phyloP scores from a whole-genome alignment of 1,140 invertebrate genomes.

The Bombus superbus region DNA sequence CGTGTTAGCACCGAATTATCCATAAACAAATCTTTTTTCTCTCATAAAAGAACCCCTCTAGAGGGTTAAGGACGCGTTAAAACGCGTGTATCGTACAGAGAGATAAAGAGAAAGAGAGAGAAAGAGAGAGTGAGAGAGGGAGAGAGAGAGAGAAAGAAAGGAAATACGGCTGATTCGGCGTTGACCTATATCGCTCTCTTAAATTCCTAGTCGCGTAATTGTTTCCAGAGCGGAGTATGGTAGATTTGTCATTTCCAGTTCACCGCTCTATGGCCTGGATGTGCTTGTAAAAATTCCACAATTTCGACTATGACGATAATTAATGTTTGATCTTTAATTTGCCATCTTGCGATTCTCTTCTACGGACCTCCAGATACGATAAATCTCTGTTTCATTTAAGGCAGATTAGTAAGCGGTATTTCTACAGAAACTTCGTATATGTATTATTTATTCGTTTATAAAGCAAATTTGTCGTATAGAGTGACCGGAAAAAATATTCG shows the following conservation, averaged over 20 bases:
- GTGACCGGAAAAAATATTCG: no score
- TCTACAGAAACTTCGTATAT: background rate
- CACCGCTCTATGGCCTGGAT: conserved; percentile 33
- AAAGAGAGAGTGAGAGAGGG: no score
- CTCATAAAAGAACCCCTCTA: background rate
- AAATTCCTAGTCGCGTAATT: conserved; percentile 47
- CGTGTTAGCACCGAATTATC: background rate
- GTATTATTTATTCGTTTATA: no score
- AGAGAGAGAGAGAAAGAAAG: background rate
- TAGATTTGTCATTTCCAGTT: conserved; percentile 49
- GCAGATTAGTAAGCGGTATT: no score
- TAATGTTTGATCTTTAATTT: background rate
- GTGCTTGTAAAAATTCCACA: background rate
- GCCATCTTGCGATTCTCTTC: background rate
- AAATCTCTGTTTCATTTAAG: background rate
- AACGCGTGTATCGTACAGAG: background rate
- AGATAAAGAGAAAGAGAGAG: background rate
- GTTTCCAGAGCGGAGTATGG: conserved; percentile 13
- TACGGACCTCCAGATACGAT: no score
- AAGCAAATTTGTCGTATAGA: no score
- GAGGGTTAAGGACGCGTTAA: conserved; percentile 38
- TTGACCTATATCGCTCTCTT: conserved; percentile 46
- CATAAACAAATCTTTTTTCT: background rate
- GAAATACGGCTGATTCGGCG: conserved; percentile 42
- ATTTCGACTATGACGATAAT: no score